Evolutionary conservation across 2,113 vertebrate genomes (phyloP), one percentile per base, ranked within the genome.

Genomic region (Halcyon malimbica): DNA sequence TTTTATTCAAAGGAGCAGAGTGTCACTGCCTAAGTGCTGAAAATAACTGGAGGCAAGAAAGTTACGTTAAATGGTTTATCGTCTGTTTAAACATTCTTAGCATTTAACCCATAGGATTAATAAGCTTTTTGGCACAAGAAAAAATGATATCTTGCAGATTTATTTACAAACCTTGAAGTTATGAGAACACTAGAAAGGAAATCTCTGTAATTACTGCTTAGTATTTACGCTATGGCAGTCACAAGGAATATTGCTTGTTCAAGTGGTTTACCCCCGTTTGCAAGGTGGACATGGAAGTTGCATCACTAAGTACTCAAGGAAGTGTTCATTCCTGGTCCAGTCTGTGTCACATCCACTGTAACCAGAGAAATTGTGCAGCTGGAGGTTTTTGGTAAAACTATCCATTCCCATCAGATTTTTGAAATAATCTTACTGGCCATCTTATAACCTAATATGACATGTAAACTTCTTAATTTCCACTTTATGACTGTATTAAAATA

Each of bases 91-190:
- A 80, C 44, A 59, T 83, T 80, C 62, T 91, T 88, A 94, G 37
- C 89, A 63, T 91, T 97, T 93, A 80, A 97, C 69, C 67, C 56
- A 68, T 81, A 93, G 80, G 54, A 95, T 82, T 93, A 86, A 93
- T 86, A 97, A 77, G 81, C 60, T 75, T 74, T 90, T 89, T 88
- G 81, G 87, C 46, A 75, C n/a, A 90, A 31, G 13, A 57, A 60
- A 92, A 69, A 68, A 93, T 13, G 5, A 1, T 74, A 53, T 77
- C 41, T 75, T 74, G 77, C 80, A 94, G 75, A 89, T 94, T 96
- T 80, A 85, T 91, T 96, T 82, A 35, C 79, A 95, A 89, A 92
- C 64, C 80, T 96, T 70, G 80, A 69, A 74, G 50, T 89, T 91
- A 75, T 26, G 33, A 97, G 76, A 88, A 87, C 29, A 79, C 41